A percentile compares a stretch with the other conserved stretches of the same genome.
These are phyloP conservation scores for Nematostella vectensis DNA, from an alignment of 92 coral and sea anemone genomes.

Conservation along the genomic window DNA sequence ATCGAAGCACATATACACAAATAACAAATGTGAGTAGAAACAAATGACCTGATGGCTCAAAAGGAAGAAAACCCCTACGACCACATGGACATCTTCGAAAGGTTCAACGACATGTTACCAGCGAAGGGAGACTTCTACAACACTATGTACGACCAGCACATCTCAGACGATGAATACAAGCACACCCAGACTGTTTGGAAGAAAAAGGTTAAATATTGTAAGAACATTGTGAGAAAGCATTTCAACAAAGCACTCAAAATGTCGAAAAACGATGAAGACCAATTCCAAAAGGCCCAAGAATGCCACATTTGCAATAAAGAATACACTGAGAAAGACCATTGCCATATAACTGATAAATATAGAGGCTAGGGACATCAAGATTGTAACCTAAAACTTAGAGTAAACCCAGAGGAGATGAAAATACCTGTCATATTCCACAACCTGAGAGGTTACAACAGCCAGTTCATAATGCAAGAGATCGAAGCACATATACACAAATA, in stretches of 20 bases:
- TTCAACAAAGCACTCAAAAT: not conserved
- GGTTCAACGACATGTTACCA: slow-evolving; percentile 2
- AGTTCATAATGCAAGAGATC: slow-evolving; percentile 7
- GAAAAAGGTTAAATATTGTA: not conserved
- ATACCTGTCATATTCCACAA: slow-evolving; percentile 26
- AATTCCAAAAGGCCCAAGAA: not conserved
- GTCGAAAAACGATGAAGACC: not conserved
- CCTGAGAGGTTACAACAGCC: slow-evolving; percentile 13
- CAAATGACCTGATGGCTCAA: no score
- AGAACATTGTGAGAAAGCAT: not conserved
- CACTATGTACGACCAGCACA: no score
- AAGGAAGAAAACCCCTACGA: slow-evolving; percentile 14
- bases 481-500: no score
- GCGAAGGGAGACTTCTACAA: no score
- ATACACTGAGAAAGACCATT: slow-evolving; percentile 1
- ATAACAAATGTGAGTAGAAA: no score
- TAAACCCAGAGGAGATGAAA: slow-evolving; percentile 6
- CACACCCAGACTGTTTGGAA: no score
- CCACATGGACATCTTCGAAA: slow-evolving; percentile 7
- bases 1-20: no score
- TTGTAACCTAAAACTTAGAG: slow-evolving; percentile 11
- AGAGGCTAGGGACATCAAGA: slow-evolving; percentile 14
- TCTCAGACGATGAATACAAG: no score
- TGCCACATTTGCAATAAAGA: slow-evolving; percentile 3
- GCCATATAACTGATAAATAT: slow-evolving; percentile 17